Conservation (phyloP, 2,113 vertebrate genomes). For the Pogonocichla stellata region DNA sequence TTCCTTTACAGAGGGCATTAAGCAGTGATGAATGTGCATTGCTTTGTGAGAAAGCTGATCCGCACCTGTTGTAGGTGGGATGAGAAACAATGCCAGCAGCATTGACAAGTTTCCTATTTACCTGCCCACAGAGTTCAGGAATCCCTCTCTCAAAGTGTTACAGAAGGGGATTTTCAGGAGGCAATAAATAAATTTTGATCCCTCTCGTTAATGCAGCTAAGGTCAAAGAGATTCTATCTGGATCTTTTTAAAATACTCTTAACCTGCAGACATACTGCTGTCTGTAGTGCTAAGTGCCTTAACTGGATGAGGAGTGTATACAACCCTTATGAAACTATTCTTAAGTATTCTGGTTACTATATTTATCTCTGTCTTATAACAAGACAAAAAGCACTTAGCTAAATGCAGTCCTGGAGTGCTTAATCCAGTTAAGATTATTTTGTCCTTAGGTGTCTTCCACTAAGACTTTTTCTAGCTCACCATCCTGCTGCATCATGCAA, state of each 20-base stretch:
- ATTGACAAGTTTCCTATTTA: neutral
- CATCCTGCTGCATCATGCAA: constrained; percentile 57
- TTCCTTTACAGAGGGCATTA: neutral
- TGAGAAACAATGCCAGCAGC: neutral
- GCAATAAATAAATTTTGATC: constrained; percentile 58
- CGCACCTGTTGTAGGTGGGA: neutral
- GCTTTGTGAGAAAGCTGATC: neutral
- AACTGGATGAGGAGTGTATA: constrained; percentile 30
- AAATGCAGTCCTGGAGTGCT: constrained; percentile 46
- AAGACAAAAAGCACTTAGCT: constrained; percentile 63
- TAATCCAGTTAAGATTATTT: constrained; percentile 67
- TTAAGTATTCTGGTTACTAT: constrained; percentile 56
- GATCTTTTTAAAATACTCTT: constrained; percentile 41
- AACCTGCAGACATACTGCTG: constrained; percentile 37
- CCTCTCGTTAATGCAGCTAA: constrained; percentile 44
- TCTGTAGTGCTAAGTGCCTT: constrained; percentile 55
- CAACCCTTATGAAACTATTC: constrained; percentile 64
- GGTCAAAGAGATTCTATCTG: constrained; percentile 55
- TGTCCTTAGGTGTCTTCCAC: constrained; percentile 54
- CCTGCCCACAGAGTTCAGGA: neutral
- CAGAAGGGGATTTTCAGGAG: constrained; percentile 26
- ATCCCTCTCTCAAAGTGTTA: neutral
- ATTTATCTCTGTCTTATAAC: constrained; percentile 56
- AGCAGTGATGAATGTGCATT: neutral
- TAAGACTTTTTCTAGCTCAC: constrained; percentile 29